Percentiles rank a stretch among this genome's conserved stretches.
phyloP scores from a whole-genome alignment of 1,140 invertebrate species.

The Scaptomyza pallida region DNA sequence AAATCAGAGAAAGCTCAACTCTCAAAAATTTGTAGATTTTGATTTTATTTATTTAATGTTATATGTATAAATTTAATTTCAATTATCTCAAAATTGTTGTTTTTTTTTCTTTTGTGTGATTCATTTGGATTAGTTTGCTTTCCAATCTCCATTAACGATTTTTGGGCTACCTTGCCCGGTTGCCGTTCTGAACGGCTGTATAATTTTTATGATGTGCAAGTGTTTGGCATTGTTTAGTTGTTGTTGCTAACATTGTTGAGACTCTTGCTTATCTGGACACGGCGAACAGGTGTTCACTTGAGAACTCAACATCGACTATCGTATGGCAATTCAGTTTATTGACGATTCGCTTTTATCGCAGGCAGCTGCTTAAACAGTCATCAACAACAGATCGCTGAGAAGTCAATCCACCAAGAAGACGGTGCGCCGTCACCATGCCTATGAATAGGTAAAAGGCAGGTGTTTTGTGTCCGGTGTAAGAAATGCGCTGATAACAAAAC shows the following conservation, averaged over 20 bases:
- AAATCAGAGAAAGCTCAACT: too few relatives aligned
- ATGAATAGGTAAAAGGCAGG: too few relatives aligned
- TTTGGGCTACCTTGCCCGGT: conserved; percentile 4
- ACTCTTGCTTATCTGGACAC: conserved; percentile 39
- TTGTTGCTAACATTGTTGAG: neutral
- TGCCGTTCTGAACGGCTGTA: neutral
- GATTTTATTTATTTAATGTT: too few relatives aligned
- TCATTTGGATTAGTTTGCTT: neutral
- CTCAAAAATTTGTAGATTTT: too few relatives aligned
- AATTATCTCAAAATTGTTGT: too few relatives aligned
- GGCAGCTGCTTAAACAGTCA: conserved; percentile 1
- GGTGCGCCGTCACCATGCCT: too few relatives aligned
- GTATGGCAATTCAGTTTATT: conserved; percentile 6
- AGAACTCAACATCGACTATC: conserved; percentile 17
- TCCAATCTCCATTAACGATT: neutral
- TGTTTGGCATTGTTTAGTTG: conserved; percentile 30
- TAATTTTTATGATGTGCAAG: conserved; percentile 47
- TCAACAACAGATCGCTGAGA: conserved; percentile 1
- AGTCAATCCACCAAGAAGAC: neutral
- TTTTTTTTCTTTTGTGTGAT: neutral
- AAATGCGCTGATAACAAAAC: neutral
- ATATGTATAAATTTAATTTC: too few relatives aligned
- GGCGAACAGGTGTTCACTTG: conserved; percentile 53
- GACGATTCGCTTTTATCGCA: conserved; percentile 5
- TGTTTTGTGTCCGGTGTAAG: conserved; percentile 22